phyloP scores from a whole-genome alignment of 2,888 invertebrate species.

The Fragum sueziense region DNA sequence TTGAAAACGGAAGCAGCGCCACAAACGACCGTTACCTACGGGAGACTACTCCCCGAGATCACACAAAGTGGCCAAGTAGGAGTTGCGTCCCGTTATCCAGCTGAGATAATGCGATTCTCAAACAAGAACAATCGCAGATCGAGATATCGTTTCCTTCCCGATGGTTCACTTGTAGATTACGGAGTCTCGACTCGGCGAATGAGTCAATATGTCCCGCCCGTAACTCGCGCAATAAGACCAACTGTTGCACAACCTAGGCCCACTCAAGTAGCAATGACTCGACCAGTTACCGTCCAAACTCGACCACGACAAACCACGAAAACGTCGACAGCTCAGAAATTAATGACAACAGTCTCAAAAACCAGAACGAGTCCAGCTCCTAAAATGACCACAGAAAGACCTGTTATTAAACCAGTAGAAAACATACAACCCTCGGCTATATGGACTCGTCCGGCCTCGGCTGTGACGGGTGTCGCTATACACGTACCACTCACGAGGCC shows the following conservation, averaged over 20 bases:
- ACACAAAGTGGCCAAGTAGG: neutral
- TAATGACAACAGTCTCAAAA: conserved; percentile 15
- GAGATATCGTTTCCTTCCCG: conserved; percentile 33
- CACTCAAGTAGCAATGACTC: neutral
- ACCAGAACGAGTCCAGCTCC: neutral
- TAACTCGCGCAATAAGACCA: neutral
- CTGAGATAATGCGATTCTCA: no score
- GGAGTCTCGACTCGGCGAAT: neutral
- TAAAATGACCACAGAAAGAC: neutral
- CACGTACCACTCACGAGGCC: neutral
- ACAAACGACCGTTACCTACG: neutral
- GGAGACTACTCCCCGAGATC: neutral
- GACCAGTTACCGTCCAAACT: neutral
- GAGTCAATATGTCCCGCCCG: neutral
- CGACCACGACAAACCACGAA: neutral
- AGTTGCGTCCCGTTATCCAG: conserved; percentile 8
- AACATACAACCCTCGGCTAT: neutral
- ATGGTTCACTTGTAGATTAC: conserved; percentile 46
- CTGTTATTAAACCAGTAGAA: neutral
- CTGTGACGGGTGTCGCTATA: neutral
- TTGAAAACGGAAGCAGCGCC: neutral
- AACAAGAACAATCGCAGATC: neutral
- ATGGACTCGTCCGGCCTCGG: conserved; percentile 3
- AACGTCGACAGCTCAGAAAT: neutral
- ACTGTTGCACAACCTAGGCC: neutral